phyloP scores from a whole-genome alignment of 1,140 invertebrate genomes.

The Drosophila baimaii region DNA sequence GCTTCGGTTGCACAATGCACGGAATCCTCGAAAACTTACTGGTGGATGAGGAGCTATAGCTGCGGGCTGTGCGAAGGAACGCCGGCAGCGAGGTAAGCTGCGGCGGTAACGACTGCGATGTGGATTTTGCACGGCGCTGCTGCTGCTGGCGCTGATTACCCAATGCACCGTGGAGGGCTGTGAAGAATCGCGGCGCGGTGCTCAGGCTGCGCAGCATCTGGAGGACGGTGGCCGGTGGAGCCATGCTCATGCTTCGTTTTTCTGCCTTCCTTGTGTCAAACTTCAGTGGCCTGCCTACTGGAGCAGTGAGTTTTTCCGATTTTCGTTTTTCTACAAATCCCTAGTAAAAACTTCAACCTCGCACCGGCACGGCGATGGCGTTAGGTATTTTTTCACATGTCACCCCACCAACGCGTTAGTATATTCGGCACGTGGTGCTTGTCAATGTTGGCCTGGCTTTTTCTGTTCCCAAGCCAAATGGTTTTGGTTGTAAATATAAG shows the following conservation, averaged over 20 bases:
- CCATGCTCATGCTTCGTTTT: slow-evolving; percentile 48
- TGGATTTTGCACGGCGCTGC: background rate
- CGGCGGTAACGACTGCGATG: too few species aligned
- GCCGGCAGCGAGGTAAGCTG: background rate
- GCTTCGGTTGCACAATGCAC: too few species aligned
- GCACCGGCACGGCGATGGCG: slow-evolving; percentile 30
- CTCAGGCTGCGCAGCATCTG: slow-evolving; percentile 56
- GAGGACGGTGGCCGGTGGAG: slow-evolving; percentile 46
- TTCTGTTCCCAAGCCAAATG: background rate
- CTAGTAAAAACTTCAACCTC: slow-evolving; percentile 30
- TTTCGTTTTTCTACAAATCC: slow-evolving; percentile 21
- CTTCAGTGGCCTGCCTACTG: slow-evolving; percentile 13
- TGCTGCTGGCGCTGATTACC: slow-evolving; percentile 16
- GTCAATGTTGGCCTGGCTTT: background rate
- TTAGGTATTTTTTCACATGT: slow-evolving; percentile 14
- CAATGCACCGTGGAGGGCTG: slow-evolving; percentile 31
- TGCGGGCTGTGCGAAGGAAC: slow-evolving; percentile 17
- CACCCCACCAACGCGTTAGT: slow-evolving; percentile 42
- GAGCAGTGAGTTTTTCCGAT: slow-evolving; percentile 21
- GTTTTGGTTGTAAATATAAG: background rate
- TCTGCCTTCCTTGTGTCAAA: slow-evolving; percentile 9
- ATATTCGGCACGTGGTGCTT: slow-evolving; percentile 23
- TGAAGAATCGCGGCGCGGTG: slow-evolving; percentile 37
- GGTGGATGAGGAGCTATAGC: slow-evolving; percentile 18
- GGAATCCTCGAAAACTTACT: slow-evolving; percentile 16